Evolutionary conservation across 2,113 vertebrate species (phyloP), one percentile per base, ranked within the genome.

Genomic region (Leptodactylus fuscus): DNA sequence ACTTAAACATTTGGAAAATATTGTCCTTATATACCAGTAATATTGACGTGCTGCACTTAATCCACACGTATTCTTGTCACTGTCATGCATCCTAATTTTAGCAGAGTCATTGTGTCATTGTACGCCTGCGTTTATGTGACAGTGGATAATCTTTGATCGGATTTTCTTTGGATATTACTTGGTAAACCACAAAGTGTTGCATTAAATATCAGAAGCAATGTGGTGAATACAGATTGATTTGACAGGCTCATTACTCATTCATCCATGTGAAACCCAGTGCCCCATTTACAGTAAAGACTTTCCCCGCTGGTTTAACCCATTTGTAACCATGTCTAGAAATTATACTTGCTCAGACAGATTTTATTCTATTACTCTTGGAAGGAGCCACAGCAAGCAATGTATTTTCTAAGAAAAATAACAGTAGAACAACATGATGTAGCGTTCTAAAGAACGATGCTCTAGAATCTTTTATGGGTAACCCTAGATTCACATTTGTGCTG

Each of bases 171-270:
- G 67, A 73, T 58, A 83, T 34, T 75, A 62, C 20, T 83, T 83
- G 48, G 51, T 78, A 62, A 32, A 78, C 58, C 58, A 78, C 32
- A 85, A 85, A 78, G 32, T 70, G 46, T 79, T 85, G 60, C 74
- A 70, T 85, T 85, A 79, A 85, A 85, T 85, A 85, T 85, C 46
- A 29, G 55, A 79, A 27, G 75, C 62, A n/a, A 55, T 53, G 83
- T 36, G 62, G 83, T 79, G 83, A 55, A 49, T 27, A n/a, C 32
- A 69, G 83, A 85, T 85, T 79, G 74, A 41, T 79, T 79, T 85
- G 83, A 85, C 83, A 79, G 62, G n/a, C 75, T 79, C 60, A 69
- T 78, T 85, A 79, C 65, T 69, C 60, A 70, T 79, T 85, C 83
- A 85, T 16, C 75, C 82, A 76, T 79, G 44, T 70, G 75, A 70